phyloP scores from a whole-genome alignment of 1,140 invertebrate species.

The Metopolophium dirhodum region DNA sequence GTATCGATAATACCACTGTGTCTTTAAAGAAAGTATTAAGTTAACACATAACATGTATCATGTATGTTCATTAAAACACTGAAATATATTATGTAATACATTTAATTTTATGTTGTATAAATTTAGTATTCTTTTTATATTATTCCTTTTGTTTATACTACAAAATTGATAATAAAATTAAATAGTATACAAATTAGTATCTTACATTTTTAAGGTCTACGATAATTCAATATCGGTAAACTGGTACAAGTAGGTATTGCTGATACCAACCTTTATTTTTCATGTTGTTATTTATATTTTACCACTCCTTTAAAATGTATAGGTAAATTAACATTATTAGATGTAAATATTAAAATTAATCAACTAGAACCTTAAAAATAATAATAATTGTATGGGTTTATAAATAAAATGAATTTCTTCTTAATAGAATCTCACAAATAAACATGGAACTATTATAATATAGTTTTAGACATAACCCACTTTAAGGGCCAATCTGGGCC shows the following conservation, averaged over 20 bases:
- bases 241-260: not conserved
- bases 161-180: not conserved
- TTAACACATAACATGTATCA: constrained; percentile 44
- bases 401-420: not conserved
- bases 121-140: not conserved
- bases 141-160: constrained; percentile 38
- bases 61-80: constrained; percentile 45
- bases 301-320: not conserved
- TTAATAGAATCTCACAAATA: not conserved
- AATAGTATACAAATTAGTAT: not conserved
- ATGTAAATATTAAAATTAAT: not conserved
- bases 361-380: not conserved
- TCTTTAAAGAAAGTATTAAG: constrained; percentile 48
- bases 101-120: constrained; percentile 41
- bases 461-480: not conserved
- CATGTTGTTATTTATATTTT: not conserved
- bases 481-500: too few relatives aligned
- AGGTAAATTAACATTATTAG: not conserved
- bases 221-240: not conserved
- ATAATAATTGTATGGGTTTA: too few relatives aligned
- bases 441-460: not conserved
- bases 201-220: not conserved
- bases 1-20: constrained; percentile 50
- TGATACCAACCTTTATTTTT: not conserved
- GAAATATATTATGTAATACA: constrained; percentile 50